phyloP scores from a whole-genome alignment of 2,888 invertebrate genomes.

The Leucoma salicis region DNA sequence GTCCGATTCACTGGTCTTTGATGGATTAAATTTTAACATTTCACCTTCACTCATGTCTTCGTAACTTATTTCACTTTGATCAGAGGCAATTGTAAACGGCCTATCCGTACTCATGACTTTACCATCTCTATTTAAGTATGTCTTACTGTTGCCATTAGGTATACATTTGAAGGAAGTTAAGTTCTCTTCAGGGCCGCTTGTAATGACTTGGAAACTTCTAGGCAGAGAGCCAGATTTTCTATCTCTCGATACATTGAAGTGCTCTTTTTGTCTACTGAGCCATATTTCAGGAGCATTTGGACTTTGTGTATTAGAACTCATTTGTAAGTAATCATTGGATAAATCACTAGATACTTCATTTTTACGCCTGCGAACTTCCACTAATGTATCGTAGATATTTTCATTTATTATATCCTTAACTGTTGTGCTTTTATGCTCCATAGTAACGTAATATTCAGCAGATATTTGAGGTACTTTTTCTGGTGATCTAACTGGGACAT shows the following conservation, averaged over 20 bases:
- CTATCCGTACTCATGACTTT: slow-evolving; percentile 84
- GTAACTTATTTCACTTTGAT: slow-evolving; percentile 85
- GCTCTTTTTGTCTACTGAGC: slow-evolving; percentile 87
- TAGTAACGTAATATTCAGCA: slow-evolving; percentile 61
- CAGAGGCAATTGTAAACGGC: slow-evolving; percentile 87
- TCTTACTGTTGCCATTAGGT: slow-evolving; percentile 70
- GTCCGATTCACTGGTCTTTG: slow-evolving; percentile 56
- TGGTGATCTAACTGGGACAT: slow-evolving; percentile 65
- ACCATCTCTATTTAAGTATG: slow-evolving; percentile 82
- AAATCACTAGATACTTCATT: slow-evolving; percentile 54
- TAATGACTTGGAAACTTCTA: slow-evolving; percentile 87
- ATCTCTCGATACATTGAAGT: slow-evolving; percentile 84
- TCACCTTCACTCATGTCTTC: slow-evolving; percentile 82
- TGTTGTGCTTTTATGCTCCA: slow-evolving; percentile 54
- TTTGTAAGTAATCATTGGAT: slow-evolving; percentile 65
- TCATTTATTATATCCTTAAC: slow-evolving; percentile 52
- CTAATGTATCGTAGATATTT: slow-evolving; percentile 65
- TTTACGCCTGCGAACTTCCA: slow-evolving; percentile 65
- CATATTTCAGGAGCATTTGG: slow-evolving; percentile 87
- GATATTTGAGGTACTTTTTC: slow-evolving; percentile 47
- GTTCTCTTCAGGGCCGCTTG: slow-evolving; percentile 76
- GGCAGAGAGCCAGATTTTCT: slow-evolving; percentile 90
- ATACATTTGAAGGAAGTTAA: slow-evolving; percentile 68
- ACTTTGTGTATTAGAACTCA: slow-evolving; percentile 69
- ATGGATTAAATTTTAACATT: slow-evolving; percentile 68